These are phyloP conservation scores for Myiotriccus ornatus DNA, from an alignment of 2,797 vertebrate genomes.

Conservation along the genomic window DNA sequence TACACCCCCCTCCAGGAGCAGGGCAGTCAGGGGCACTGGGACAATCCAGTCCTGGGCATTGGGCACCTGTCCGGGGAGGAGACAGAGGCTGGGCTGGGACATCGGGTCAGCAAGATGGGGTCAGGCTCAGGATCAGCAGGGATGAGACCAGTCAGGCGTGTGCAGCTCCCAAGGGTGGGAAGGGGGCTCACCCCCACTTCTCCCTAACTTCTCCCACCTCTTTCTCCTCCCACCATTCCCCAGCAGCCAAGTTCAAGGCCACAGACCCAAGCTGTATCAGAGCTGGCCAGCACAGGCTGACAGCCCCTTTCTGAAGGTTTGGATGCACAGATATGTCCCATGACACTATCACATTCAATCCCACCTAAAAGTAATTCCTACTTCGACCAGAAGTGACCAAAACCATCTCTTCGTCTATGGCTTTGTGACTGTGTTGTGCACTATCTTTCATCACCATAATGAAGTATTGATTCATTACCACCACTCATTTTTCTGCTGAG, in stretches of 20 bases:
- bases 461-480: neutral
- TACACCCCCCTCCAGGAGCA: neutral
- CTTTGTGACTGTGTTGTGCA: neutral
- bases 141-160: neutral
- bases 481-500: neutral
- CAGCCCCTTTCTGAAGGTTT: neutral
- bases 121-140: neutral
- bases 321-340: rapidly evolving
- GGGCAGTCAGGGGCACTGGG: neutral
- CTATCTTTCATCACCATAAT: neutral
- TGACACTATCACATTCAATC: rapidly evolving
- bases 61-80: neutral
- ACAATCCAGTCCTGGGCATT: no score
- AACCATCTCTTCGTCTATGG: neutral
- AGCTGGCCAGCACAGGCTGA: neutral
- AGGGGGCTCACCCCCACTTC: neutral
- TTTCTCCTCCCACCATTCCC: neutral
- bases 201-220: neutral
- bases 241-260: neutral
- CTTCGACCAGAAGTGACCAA: neutral
- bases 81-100: neutral
- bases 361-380: neutral
- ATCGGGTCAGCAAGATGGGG: neutral
- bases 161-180: rapidly evolving
- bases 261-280: neutral